Base-by-base conservation (phyloP, 53 echinoderm and acorn worm genomes). In the Astropecten irregularis region DNA sequence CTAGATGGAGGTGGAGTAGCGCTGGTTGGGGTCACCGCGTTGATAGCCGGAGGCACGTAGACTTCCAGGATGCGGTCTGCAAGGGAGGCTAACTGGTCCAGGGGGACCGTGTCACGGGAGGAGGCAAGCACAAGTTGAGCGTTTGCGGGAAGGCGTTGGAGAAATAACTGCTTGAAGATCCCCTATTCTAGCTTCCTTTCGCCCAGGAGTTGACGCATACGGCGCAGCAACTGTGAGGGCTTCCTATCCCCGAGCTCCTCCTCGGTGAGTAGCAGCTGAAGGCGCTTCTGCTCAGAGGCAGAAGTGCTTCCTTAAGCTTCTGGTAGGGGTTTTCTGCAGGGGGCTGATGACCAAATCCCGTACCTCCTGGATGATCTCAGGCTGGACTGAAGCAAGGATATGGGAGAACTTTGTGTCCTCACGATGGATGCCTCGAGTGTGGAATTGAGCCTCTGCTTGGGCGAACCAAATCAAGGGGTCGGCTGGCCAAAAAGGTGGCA, bases 121-220 rank as follows among this genome's bases (percentile, higher is more conserved):
- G 62, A 79, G 9, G 79, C 79, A 7, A 79, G 44, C 23, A 79
- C 51, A 20, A 79, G 47, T 31, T 44, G 62, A 1, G 31, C 79
- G 18, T 61, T 79, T 26, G 62, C 9, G 20, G 63, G 81, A 4
- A 81, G 81, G 4, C 47, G 63, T 32, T 49, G 61, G 37, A 81
- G 53, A 29, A 81, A 81, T 1, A 81, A 18, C 20, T 62, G 81
- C 6, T 81, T 63, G 62, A 81, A 46, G 30, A 81, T 81, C 13
- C 62, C 47, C 8, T 61, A 42, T 29, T 81, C 64, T 0, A 63
- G 63, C 27, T 39, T 26, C 13, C 61, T 27, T 42, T 79, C 63
- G 31, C 79, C 61, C 5, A 79, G 42, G n/a, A n/a, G n/a, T n/a
- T n/a, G n/a, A n/a, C n/a, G n/a, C n/a, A n/a, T n/a, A n/a, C n/a